These are phyloP conservation scores for Brachyopa scutellaris DNA, from an alignment of 2,888 invertebrate species.

Conservation along the genomic window DNA sequence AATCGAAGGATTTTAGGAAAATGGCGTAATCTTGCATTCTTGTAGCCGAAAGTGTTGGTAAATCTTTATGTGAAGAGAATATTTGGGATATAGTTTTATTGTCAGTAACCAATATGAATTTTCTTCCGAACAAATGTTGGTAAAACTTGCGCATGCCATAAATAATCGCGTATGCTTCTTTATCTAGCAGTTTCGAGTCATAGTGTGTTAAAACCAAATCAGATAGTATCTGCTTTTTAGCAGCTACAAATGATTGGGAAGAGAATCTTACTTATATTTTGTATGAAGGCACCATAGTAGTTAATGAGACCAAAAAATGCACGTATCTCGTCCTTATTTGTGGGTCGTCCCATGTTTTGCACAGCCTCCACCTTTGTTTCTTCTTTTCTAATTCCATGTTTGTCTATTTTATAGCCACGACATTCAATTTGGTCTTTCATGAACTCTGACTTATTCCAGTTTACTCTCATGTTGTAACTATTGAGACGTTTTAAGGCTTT, in stretches of 20 bases:
- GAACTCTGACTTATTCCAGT: background rate
- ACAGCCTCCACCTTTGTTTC: background rate
- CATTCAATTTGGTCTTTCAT: constrained; percentile 18
- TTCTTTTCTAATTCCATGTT: background rate
- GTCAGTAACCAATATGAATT: constrained; percentile 73
- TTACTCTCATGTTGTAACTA: constrained; percentile 9
- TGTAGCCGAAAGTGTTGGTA: constrained; percentile 69
- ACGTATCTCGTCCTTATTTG: constrained; percentile 18
- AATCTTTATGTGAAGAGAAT: constrained; percentile 53
- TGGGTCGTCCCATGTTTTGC: background rate
- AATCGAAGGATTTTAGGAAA: constrained; percentile 71
- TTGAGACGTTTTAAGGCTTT: constrained; percentile 5
- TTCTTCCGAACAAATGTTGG: constrained; percentile 78
- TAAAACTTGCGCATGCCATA: constrained; percentile 79
- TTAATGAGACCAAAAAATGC: constrained; percentile 15
- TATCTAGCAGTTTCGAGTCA: constrained; percentile 62
- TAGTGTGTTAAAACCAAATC: constrained; percentile 73
- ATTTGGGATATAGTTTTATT: constrained; percentile 73
- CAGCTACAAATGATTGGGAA: constrained; percentile 73
- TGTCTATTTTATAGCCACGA: background rate
- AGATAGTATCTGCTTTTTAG: constrained; percentile 73
- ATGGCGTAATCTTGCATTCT: constrained; percentile 74
- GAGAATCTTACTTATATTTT: constrained; percentile 50
- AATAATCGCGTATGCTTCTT: constrained; percentile 77
- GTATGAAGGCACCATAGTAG: constrained; percentile 9